These are phyloP conservation scores for Petrocephalus sullivani DNA, from an alignment of 2,797 vertebrate genomes.

Conservation along the genomic window DNA sequence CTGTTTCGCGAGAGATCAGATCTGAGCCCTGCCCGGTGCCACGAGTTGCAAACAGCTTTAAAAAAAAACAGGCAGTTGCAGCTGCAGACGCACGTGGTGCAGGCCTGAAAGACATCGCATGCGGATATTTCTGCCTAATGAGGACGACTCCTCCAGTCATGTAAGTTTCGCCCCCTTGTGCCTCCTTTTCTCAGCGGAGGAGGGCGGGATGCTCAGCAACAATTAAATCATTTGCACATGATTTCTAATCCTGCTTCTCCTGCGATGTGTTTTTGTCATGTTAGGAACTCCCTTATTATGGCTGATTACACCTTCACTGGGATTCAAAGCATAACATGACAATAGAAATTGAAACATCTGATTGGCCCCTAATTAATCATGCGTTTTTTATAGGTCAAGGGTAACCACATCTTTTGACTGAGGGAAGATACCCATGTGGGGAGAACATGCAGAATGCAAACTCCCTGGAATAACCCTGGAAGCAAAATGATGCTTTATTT, in stretches of 20 bases:
- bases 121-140: slow-evolving; percentile 33
- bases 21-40: slow-evolving; percentile 62
- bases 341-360: background rate
- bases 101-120: slow-evolving; percentile 34
- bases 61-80: background rate
- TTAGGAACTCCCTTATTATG: background rate
- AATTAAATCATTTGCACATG: slow-evolving; percentile 47
- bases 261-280: slow-evolving; percentile 16
- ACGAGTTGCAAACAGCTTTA: slow-evolving; percentile 61
- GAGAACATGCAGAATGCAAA: background rate
- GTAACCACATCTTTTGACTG: background rate
- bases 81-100: slow-evolving; percentile 10
- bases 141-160: slow-evolving; percentile 32
- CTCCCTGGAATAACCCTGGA: background rate
- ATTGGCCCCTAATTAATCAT: background rate
- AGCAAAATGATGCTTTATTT: background rate
- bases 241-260: slow-evolving; percentile 44
- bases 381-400: background rate
- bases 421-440: background rate
- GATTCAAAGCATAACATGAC: background rate
- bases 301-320: background rate
- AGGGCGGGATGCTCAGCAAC: slow-evolving; percentile 39
- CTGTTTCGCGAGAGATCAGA: slow-evolving; percentile 44
- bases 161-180: slow-evolving; percentile 15
- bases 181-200: slow-evolving; percentile 19